A percentile compares a stretch with the other conserved stretches of the same genome.
These are phyloP conservation scores for Halichoerus grypus DNA, from an alignment of 2,113 vertebrate species.

Conservation along the genomic window DNA sequence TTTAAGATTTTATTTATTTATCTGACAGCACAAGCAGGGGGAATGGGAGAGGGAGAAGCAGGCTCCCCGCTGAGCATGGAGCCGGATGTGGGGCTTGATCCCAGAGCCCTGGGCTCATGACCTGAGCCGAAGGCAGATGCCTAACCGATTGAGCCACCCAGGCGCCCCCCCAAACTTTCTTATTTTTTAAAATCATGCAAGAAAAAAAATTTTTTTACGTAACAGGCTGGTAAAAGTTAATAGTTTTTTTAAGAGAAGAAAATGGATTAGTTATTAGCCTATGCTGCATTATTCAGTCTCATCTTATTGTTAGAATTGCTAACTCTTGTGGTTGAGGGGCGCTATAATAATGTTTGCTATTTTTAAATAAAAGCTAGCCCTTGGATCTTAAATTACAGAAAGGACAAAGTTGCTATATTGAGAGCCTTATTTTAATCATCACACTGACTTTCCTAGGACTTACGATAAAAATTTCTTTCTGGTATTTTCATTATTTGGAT, in stretches of 20 bases:
- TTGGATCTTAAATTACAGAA: constrained; percentile 19
- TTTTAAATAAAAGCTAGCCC: constrained; percentile 54
- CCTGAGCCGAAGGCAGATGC: too few species aligned
- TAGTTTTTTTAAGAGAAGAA: neutral
- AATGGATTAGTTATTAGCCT: neutral
- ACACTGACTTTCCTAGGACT: constrained; percentile 14
- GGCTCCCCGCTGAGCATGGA: too few species aligned
- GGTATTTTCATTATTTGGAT: neutral
- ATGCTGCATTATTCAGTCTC: neutral
- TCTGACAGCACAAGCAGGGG: too few species aligned
- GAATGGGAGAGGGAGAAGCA: too few species aligned
- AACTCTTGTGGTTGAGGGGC: neutral
- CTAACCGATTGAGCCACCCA: too few species aligned
- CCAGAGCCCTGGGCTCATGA: too few species aligned
- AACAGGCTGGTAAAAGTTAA: neutral
- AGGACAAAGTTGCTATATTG: constrained; percentile 1
- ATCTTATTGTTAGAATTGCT: constrained; percentile 51
- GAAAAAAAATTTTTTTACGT: constrained; percentile 14
- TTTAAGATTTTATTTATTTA: too few species aligned
- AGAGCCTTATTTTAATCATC: constrained; percentile 38
- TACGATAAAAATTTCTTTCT: neutral
- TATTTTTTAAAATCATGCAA: neutral
- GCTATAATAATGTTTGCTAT: neutral
- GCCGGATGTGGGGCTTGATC: too few species aligned
- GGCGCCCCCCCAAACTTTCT: neutral